phyloP scores from a whole-genome alignment of 1,140 invertebrate species.

The Ridgeia piscesae region DNA sequence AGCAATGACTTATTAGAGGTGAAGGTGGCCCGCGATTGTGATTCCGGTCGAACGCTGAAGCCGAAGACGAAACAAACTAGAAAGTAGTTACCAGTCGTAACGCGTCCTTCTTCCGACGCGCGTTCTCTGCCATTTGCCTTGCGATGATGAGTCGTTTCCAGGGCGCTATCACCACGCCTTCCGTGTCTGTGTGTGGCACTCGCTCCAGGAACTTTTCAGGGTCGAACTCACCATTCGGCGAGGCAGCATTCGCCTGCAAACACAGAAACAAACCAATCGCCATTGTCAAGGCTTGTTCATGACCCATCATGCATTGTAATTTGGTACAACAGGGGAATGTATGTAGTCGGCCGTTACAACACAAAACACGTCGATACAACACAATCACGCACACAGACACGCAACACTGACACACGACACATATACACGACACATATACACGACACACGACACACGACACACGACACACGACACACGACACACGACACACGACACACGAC shows the following conservation, averaged over 20 bases:
- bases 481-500: too few species aligned
- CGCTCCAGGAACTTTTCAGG: background rate
- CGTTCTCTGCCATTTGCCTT: background rate
- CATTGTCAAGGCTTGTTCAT: background rate
- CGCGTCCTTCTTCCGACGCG: background rate
- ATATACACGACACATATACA: too few species aligned
- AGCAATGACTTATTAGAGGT: background rate
- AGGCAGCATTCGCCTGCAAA: background rate
- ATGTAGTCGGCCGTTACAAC: too few species aligned
- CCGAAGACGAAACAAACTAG: background rate
- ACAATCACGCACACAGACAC: too few species aligned
- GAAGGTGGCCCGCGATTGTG: background rate
- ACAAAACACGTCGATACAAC: too few species aligned
- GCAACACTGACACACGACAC: too few species aligned
- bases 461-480: too few species aligned
- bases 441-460: too few species aligned
- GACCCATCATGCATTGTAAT: background rate
- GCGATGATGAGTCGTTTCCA: constrained; percentile 16
- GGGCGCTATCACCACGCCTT: background rate
- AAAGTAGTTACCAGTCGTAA: background rate
- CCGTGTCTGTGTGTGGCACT: background rate
- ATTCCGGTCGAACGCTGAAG: background rate
- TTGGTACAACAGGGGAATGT: background rate
- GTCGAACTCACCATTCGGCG: constrained; percentile 10
- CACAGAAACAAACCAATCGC: background rate